These are phyloP conservation scores for Tokudaia tokunoshimensis DNA, from an alignment of 2,797 vertebrate species.

Conservation along the genomic window DNA sequence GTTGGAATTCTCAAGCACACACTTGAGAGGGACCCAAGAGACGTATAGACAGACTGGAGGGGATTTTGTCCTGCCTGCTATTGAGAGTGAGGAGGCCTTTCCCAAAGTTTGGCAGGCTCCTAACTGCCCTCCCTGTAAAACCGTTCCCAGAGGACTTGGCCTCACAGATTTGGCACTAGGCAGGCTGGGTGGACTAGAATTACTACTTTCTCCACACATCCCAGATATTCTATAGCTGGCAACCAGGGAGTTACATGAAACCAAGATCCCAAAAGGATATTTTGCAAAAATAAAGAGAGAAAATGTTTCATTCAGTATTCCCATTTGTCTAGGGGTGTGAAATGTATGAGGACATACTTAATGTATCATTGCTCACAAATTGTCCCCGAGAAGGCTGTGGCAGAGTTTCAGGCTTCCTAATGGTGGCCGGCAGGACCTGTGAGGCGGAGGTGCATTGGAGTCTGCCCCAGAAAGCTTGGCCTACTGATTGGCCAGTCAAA, in stretches of 20 bases:
- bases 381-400: background rate
- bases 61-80: background rate
- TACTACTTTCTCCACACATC: background rate
- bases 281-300: background rate
- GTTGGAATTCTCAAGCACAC: background rate
- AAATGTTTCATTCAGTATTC: background rate
- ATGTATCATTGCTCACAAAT: background rate
- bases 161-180: background rate
- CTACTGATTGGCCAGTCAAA: background rate
- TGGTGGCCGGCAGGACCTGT: background rate
- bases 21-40: background rate
- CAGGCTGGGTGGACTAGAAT: background rate
- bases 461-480: background rate
- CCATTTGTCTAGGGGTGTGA: background rate
- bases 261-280: slow-evolving; percentile 22
- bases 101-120: accelerated
- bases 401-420: background rate
- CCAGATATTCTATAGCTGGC: background rate
- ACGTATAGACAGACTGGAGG: accelerated
- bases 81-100: background rate
- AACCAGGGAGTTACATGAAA: background rate
- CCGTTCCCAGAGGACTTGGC: background rate
- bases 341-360: background rate
- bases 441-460: background rate
- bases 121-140: accelerated